Percentiles rank a stretch among this genome's conserved stretches.
Conservation (phyloP, 2,113 vertebrate species). For the Amphiprion percula region DNA sequence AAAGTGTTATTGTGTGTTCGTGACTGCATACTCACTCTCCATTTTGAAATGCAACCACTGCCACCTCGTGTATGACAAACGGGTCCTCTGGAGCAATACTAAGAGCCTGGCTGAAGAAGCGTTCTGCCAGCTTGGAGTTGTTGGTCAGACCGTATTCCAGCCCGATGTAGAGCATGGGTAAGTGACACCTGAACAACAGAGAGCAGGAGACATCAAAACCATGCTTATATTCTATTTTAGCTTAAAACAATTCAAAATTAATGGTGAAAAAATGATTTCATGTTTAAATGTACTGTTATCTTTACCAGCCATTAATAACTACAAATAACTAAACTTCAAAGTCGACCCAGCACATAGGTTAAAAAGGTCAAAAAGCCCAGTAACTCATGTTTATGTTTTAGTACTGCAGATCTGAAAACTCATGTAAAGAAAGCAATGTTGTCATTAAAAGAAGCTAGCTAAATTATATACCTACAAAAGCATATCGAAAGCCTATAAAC, state of each 20-base stretch:
- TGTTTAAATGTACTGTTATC: too few relatives aligned
- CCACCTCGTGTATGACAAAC: constrained; percentile 98
- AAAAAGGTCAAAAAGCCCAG: not conserved
- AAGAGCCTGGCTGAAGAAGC: constrained; percentile 98
- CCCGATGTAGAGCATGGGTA: constrained; percentile 98
- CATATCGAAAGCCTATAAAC: too few relatives aligned
- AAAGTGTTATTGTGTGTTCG: not conserved
- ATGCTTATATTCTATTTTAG: too few relatives aligned
- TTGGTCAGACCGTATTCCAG: constrained; percentile 98
- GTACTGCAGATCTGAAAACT: not conserved
- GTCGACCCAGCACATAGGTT: not conserved
- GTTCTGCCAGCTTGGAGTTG: constrained; percentile 97
- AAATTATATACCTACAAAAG: too few relatives aligned
- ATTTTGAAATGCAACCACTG: constrained; percentile 98
- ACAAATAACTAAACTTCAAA: too few relatives aligned
- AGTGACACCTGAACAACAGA: constrained; percentile 88
- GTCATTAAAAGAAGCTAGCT: too few relatives aligned
- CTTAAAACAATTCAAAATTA: too few relatives aligned
- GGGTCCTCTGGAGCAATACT: constrained; percentile 99
- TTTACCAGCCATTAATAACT: too few relatives aligned
- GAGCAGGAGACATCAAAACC: not conserved
- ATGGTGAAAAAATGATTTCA: too few relatives aligned
- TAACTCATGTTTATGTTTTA: not conserved
- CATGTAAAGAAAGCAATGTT: not conserved
- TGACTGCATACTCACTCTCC: constrained; percentile 92